phyloP scores from a whole-genome alignment of 35 echinoderm and acorn worm species.

The Antedon bifida region DNA sequence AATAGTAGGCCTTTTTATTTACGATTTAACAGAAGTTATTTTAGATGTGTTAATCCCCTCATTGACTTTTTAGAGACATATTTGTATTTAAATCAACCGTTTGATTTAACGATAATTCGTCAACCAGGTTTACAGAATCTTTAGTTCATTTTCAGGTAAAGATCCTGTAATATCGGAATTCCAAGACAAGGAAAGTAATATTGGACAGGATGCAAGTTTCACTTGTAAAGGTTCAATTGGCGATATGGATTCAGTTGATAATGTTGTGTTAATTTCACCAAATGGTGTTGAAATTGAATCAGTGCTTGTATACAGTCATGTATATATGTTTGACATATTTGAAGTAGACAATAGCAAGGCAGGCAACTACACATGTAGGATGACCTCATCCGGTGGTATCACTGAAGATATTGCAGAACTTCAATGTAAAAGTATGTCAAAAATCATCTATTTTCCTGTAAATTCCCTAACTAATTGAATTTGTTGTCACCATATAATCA shows the following conservation, averaged over 20 bases:
- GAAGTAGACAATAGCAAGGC: background rate
- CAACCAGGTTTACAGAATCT: no score
- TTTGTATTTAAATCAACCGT: no score
- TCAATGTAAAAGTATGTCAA: background rate
- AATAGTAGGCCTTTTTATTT: no score
- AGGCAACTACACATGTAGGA: background rate
- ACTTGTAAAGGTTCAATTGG: constrained; percentile 13
- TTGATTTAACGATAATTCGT: no score
- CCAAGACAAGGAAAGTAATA: background rate
- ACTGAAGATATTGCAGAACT: background rate
- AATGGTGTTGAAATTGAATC: background rate
- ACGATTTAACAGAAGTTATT: no score
- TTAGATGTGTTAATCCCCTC: no score
- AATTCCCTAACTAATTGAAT: no score
- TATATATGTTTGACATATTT: background rate
- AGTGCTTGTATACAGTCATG: background rate
- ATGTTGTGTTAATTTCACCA: no score
- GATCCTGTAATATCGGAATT: constrained; percentile 11
- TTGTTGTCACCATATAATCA: no score
- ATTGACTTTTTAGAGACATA: no score
- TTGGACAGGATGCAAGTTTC: background rate
- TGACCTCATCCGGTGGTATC: background rate
- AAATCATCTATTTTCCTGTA: background rate
- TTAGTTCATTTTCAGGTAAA: constrained; percentile 12
- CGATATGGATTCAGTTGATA: constrained; percentile 10